Conservation (phyloP, 2,113 vertebrate species). For the Lota lota region DNA sequence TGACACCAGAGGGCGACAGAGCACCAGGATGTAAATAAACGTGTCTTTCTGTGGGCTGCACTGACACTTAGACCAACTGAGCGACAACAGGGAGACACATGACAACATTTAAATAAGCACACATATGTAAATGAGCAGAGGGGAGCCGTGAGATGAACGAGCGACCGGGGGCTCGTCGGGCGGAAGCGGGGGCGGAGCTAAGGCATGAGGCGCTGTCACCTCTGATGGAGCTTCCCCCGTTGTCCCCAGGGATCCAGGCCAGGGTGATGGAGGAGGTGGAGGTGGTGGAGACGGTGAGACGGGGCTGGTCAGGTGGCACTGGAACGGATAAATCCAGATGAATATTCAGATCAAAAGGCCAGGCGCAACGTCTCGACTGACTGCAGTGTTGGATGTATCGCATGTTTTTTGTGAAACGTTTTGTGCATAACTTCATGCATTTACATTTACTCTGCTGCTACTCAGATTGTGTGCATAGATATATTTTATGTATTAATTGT, state of each 20-base stretch:
- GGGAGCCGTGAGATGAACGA: too few relatives aligned
- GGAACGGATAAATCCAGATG: background rate
- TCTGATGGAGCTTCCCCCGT: slow-evolving; percentile 85
- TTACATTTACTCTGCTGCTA: too few relatives aligned
- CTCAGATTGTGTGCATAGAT: too few relatives aligned
- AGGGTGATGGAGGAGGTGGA: slow-evolving; percentile 95
- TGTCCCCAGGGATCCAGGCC: slow-evolving; percentile 98
- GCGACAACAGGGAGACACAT: too few relatives aligned
- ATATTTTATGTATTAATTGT: too few relatives aligned
- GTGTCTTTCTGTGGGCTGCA: too few relatives aligned
- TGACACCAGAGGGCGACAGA: slow-evolving; percentile 57
- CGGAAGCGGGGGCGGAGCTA: too few relatives aligned
- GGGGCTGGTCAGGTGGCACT: slow-evolving; percentile 97
- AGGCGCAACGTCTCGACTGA: background rate
- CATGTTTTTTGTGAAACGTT: too few relatives aligned
- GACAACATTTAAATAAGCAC: background rate
- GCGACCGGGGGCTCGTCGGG: too few relatives aligned
- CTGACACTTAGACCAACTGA: too few relatives aligned
- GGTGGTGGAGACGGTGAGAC: slow-evolving; percentile 94
- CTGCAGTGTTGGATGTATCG: too few relatives aligned
- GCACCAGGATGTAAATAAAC: background rate
- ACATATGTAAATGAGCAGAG: background rate
- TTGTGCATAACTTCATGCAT: too few relatives aligned
- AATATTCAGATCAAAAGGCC: background rate
- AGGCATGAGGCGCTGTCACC: slow-evolving; percentile 42